Evolutionary conservation across 2,113 vertebrate species (phyloP), one percentile per base, ranked within the genome.

Genomic region (Acinonyx jubatus): DNA sequence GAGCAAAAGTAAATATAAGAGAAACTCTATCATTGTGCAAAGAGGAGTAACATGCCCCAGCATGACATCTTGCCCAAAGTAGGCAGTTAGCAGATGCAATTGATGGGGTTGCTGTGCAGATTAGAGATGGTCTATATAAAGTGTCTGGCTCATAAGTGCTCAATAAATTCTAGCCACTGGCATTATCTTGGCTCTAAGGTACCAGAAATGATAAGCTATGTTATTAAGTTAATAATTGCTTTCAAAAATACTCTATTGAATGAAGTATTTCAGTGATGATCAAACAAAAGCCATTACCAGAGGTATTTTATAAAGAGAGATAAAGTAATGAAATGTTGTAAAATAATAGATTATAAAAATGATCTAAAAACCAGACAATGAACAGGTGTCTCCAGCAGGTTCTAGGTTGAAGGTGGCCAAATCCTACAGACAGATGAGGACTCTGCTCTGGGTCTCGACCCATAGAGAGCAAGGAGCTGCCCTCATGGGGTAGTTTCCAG

Each of bases 211-310:
- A 68, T 83, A 81, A 73, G 91, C 74, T 96, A 65, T 90, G 80
- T 38, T 88, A 96, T 63, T 88, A 85, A 95, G 92, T 93, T 95
- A 95, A 78, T 86, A 97, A 79, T 29, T 68, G 55, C 91, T 96
- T 96, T 95, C 45, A 89, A 38, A 96, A 94, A 52, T 11, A 78
- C 81, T 78, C 71, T 61, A 8, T 29, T 8, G 19, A 93, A 82
- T 89, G 69, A 93, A 96, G 27, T 66, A 52, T 78, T 95, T 91
- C 71, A 55, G 92, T 18, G 23, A 41, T 29, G 45, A 89, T 81
- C 85, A 73, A 68, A 96, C 73, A 96, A 81, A 96, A 96, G 86
- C 61, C 73, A 91, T 73, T 36, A 68, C 91, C 71, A 73, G 83
- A 82, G 55, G 88, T 76, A 80, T 81, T 31, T 74, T 23, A 89